Conservation (phyloP, 2,113 vertebrate species). For the Crocuta crocuta region DNA sequence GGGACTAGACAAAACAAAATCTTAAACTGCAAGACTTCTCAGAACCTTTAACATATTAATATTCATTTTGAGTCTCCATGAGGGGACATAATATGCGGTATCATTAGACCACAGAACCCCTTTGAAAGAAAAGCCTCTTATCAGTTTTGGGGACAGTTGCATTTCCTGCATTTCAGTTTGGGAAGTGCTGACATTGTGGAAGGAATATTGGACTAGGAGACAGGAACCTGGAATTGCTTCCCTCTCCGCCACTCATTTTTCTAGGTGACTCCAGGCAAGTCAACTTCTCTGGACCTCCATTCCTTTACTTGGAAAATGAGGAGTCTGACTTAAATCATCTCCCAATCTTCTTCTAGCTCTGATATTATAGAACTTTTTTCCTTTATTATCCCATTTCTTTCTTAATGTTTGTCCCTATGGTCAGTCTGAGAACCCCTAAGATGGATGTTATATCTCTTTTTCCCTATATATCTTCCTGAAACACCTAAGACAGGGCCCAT, state of each 20-base stretch:
- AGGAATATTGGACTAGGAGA: not conserved
- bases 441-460: not conserved
- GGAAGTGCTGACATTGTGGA: not conserved
- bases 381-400: slow-evolving; percentile 3
- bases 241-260: not conserved
- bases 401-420: not conserved
- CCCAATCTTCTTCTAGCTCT: not conserved
- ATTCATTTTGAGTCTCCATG: slow-evolving; percentile 42
- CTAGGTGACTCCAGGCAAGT: not conserved
- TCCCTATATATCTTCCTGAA: slow-evolving; percentile 26
- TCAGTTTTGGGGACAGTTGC: not conserved
- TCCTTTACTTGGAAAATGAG: slow-evolving; percentile 28
- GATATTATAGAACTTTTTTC: not conserved
- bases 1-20: slow-evolving; percentile 26
- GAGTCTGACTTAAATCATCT: not conserved
- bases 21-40: slow-evolving; percentile 2
- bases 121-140: slow-evolving; percentile 28
- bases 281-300: not conserved
- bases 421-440: not conserved
- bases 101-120: not conserved
- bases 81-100: not conserved
- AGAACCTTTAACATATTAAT: slow-evolving; percentile 35
- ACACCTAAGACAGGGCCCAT: not conserved
- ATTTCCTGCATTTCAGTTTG: slow-evolving; percentile 24
- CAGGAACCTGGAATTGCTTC: not conserved